Base-by-base conservation (phyloP, 2,888 invertebrate genomes). In the Nomada ruficornis region DNA sequence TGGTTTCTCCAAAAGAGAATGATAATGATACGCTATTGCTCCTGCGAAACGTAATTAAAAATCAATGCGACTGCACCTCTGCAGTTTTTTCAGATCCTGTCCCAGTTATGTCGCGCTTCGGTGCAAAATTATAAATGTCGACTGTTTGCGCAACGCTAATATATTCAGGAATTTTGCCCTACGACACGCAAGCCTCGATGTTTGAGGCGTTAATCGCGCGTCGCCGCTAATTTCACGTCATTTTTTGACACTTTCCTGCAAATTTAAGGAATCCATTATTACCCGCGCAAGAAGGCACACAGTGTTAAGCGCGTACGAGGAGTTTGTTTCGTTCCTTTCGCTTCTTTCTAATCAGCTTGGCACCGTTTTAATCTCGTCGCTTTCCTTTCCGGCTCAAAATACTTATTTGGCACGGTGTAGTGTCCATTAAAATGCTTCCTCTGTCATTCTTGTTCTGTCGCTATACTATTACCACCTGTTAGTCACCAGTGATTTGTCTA, bases 271-370 rank as follows among this genome's bases (percentile, higher is more conserved):
- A 55, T 59, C 36, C 20, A 65, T 72, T 65, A 72, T 65, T 44
- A 11, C 29, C 15, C 18, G n/a, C 10, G 23, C 18, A 29, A 76
- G 2, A 15, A 50, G 13, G 13, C 50, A 15, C 54, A 42, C 54
- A 15, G 63, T 26, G 59, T 76, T 57, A 76, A 65, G 47, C 47
- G 59, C 54, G 42, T 36, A 44, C 42, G 52, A 52, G 70, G 67
- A 64, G 47, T 75, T 74, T 65, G 54, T 68, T 63, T 68, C 78
- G 59, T 42, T 83, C 83, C 83, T 83, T 83, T 83, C 83, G 79
- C 83, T 83, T 84, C 84, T 71, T 82, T 85, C 85, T 84, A 84
- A 85, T 85, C 82, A 84, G 78, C 82, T 85, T 82, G 82, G 85
- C 85, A 85, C 85, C 79, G 82, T 85, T 84, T 85, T 80, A 85